Evolutionary conservation across 2,113 vertebrate species (phyloP).

Genomic region (Rhinichthys klamathensis): DNA sequence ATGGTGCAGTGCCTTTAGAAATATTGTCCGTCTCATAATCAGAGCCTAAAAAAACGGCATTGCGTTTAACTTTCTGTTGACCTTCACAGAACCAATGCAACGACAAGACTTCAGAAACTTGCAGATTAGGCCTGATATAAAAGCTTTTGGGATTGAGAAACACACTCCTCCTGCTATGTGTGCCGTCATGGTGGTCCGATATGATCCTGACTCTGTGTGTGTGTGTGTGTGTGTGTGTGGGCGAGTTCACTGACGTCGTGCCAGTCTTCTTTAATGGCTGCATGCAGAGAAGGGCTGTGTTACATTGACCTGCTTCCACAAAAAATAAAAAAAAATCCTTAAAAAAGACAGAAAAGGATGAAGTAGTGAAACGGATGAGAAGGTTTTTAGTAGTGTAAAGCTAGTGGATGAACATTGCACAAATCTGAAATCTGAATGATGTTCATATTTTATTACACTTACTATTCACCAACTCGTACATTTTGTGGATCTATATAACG

Average conservation of each 20-base stretch:
- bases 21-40: neutral
- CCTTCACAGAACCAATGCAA: neutral
- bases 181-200: neutral
- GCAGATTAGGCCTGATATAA: neutral
- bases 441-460: neutral
- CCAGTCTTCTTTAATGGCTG: neutral
- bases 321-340: neutral
- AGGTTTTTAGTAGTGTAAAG: neutral
- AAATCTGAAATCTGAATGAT: neutral
- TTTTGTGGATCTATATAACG: neutral
- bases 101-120: no score
- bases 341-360: neutral
- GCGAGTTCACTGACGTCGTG: neutral
- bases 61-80: neutral
- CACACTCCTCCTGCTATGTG: neutral
- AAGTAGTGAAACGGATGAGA: neutral
- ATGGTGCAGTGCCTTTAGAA: neutral
- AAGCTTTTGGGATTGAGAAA: neutral
- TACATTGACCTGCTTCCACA: neutral
- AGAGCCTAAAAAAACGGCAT: neutral
- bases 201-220: neutral
- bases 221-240: slow-evolving; percentile 4
- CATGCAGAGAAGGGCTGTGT: neutral
- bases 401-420: neutral
- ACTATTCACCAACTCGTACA: neutral